Base-by-base conservation (phyloP, 1,140 invertebrate species). In the Ephestia elutella region DNA sequence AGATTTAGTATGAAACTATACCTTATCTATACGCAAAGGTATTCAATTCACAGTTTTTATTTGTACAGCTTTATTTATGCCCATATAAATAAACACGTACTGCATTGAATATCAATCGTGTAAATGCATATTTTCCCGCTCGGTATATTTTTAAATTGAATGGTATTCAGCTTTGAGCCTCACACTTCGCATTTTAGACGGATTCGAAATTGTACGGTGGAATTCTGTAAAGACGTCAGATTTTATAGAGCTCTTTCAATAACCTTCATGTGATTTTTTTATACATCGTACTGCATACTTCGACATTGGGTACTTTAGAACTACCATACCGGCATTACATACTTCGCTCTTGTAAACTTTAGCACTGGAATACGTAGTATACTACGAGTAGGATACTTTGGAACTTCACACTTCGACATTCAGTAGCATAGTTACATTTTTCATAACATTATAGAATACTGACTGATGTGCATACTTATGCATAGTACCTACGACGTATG, bases 201-300 rank as follows among this genome's bases (percentile, higher is more conserved):
- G 15, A 44, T 44, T 44, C 38, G 38, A 9, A 35, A 35, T 35
- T 13, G 32, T 5, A 35, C 10, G 32, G 3, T 2, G 32, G 32
- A 25, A 25, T 44, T 44, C 38, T 44, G 38, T 44, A 44, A 17
- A 44, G 38, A 44, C 38, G 38, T 44, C 38, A 44, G 38, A 44
- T 44, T 44, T 44, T 44, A 44, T 44, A 44, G n/a, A 44, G 38
- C 38, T 15, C 38, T 44, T 44, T 44, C 38, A 44, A 15, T 44
- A 57, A 49, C n/a, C 56, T n/a, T 28, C 20, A 19, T 25, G 53
- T 38, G 49, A 17, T 11, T 57, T 17, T 20, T 10, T n/a, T 51
- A n/a, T 30, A 13, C 32, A 35, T 51, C 10, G 44, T 58, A 19
- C 18, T 51, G 19, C 35, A 35, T 51, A 30, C 2, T n/a, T 25